phyloP scores from a whole-genome alignment of 2,888 invertebrate genomes.

The Neoaliturus tenellus region DNA sequence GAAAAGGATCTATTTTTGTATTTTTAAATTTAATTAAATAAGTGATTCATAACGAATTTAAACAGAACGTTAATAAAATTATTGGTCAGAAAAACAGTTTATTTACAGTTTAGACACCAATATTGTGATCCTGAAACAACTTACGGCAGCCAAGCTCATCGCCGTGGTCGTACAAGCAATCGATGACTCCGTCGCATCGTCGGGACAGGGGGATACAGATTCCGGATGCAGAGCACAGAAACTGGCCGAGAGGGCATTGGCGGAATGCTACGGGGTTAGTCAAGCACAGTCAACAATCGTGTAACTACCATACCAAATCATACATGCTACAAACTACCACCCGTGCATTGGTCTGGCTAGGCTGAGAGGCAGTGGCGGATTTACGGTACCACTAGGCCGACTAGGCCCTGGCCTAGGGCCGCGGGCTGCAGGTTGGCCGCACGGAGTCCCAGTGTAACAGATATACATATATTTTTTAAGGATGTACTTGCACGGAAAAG shows the following conservation, averaged over 20 bases:
- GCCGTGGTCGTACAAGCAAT: conserved; percentile 60
- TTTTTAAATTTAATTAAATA: too few species aligned
- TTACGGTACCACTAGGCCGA: too few species aligned
- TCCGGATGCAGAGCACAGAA: conserved; percentile 70
- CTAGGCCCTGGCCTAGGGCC: too few species aligned
- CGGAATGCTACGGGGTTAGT: conserved; percentile 45
- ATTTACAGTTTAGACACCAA: background rate
- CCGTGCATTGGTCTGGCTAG: background rate
- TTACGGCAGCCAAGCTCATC: conserved; percentile 69
- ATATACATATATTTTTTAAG: too few species aligned
- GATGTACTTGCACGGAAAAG: too few species aligned
- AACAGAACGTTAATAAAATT: too few species aligned
- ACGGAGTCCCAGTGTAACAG: too few species aligned
- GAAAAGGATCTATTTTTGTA: too few species aligned
- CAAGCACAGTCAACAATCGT: conserved; percentile 8
- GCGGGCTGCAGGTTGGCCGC: too few species aligned
- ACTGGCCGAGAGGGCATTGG: conserved; percentile 62
- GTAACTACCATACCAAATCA: background rate
- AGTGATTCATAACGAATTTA: too few species aligned
- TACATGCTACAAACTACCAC: background rate
- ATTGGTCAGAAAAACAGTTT: too few species aligned
- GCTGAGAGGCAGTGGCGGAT: background rate
- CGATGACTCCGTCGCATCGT: conserved; percentile 75
- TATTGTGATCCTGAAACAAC: conserved; percentile 61
- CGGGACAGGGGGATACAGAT: conserved; percentile 73